A percentile compares a stretch with the other conserved stretches of the same genome.
Evolutionary conservation across 2,888 invertebrate species (phyloP).

Genomic region (Macrophya alboannulata): DNA sequence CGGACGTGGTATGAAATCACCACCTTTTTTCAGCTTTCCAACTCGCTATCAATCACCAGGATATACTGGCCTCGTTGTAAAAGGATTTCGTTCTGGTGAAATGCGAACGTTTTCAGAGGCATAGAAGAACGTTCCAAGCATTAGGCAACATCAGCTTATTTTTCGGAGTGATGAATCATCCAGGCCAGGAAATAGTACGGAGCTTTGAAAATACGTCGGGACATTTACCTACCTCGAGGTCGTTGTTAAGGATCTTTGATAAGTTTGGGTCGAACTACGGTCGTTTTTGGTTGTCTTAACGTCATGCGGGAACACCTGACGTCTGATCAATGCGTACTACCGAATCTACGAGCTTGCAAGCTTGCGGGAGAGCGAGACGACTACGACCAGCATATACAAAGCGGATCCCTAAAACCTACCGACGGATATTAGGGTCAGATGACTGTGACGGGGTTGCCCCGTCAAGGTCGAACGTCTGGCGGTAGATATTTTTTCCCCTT

Average conservation of each 20-base stretch:
- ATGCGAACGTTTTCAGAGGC: not conserved
- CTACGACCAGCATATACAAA: not conserved
- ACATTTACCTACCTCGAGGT: not conserved
- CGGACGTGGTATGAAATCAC: not conserved
- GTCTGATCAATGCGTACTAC: slow-evolving; percentile 31
- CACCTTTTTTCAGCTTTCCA: not conserved
- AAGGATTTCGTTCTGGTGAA: slow-evolving; percentile 13
- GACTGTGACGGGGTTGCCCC: not conserved
- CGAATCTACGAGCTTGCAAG: slow-evolving; percentile 21
- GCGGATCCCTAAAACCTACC: not conserved
- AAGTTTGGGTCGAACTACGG: not conserved
- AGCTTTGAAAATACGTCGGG: slow-evolving; percentile 21
- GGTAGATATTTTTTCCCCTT: not conserved
- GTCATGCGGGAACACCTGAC: slow-evolving; percentile 31
- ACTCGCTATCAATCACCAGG: slow-evolving; percentile 13
- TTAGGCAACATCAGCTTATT: slow-evolving; percentile 16
- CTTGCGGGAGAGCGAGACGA: slow-evolving; percentile 25
- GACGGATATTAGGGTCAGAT: slow-evolving; percentile 35
- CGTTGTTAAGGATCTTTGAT: not conserved
- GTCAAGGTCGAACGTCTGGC: slow-evolving; percentile 43
- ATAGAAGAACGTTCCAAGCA: slow-evolving; percentile 3
- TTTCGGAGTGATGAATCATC: not conserved
- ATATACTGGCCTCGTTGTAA: not conserved
- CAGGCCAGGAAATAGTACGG: not conserved
- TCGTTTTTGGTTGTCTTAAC: slow-evolving; percentile 8